A percentile compares a stretch with the other conserved stretches of the same genome.
Evolutionary conservation across 2,888 invertebrate species (phyloP).

Genomic region (Diarsia mendica): DNA sequence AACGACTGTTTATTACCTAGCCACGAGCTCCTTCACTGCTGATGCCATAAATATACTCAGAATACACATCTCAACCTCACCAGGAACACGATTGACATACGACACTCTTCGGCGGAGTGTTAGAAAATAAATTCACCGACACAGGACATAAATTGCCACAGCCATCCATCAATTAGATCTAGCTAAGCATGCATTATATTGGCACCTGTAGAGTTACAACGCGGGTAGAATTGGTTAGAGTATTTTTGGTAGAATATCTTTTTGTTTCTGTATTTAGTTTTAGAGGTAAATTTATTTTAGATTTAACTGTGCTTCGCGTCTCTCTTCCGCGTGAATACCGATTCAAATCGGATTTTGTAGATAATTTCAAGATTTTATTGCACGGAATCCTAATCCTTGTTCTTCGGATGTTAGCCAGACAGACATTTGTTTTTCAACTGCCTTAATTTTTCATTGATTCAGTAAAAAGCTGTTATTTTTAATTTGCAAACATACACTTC

Average conservation of each 20-base stretch:
- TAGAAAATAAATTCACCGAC: constrained; percentile 58
- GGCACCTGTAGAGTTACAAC: constrained; percentile 54
- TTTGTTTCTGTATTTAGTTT: neutral
- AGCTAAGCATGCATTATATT: constrained; percentile 67
- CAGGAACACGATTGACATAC: constrained; percentile 19
- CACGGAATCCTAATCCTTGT: no score
- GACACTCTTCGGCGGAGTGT: constrained; percentile 46
- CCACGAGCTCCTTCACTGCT: neutral
- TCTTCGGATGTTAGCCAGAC: no score
- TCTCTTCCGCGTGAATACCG: no score
- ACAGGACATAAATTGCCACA: constrained; percentile 54
- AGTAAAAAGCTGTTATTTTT: no score
- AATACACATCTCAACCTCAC: neutral
- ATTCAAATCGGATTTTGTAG: no score
- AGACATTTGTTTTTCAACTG: no score
- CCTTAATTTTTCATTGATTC: no score
- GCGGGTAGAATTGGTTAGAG: neutral
- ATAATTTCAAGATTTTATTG: no score
- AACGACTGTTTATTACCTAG: no score
- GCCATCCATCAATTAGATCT: constrained; percentile 65
- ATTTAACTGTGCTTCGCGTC: no score
- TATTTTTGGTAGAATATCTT: neutral
- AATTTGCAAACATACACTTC: no score
- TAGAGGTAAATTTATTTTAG: neutral
- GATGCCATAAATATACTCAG: neutral